These are phyloP conservation scores for Phyllotis vaccarum DNA, from an alignment of 2,797 vertebrate genomes.

Conservation along the genomic window DNA sequence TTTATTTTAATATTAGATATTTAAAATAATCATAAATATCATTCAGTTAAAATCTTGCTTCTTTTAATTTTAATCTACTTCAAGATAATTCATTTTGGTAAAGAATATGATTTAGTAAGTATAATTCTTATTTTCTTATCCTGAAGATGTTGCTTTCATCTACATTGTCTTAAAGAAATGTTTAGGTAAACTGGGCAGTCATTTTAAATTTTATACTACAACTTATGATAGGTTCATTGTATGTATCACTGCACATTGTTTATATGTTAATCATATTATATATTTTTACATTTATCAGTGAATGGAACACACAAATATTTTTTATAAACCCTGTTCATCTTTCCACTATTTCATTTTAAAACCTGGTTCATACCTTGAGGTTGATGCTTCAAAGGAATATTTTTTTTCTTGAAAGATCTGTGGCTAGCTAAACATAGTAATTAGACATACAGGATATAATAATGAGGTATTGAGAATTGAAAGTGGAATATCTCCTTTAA, in stretches of 20 bases:
- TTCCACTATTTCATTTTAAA: not conserved
- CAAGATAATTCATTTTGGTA: not conserved
- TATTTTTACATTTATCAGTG: not conserved
- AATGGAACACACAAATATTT: not conserved
- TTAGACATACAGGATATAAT: not conserved
- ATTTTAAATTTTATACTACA: constrained; percentile 35
- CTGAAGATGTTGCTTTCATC: not conserved
- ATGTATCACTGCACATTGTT: not conserved
- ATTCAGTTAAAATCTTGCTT: not conserved
- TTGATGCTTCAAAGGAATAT: not conserved
- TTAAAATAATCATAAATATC: not conserved
- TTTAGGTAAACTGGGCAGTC: not conserved
- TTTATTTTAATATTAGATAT: not conserved
- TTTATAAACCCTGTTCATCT: not conserved
- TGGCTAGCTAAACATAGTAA: not conserved
- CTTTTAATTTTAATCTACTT: not conserved
- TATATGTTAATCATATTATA: not conserved
- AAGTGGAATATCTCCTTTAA: not conserved
- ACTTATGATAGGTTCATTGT: not conserved
- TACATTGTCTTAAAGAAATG: not conserved
- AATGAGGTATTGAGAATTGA: not conserved
- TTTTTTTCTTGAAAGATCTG: not conserved
- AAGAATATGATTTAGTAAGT: not conserved
- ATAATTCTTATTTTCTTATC: not conserved
- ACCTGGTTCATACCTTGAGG: not conserved